phyloP scores from a whole-genome alignment of 2,797 vertebrate genomes.

The Clarias platycephalus region DNA sequence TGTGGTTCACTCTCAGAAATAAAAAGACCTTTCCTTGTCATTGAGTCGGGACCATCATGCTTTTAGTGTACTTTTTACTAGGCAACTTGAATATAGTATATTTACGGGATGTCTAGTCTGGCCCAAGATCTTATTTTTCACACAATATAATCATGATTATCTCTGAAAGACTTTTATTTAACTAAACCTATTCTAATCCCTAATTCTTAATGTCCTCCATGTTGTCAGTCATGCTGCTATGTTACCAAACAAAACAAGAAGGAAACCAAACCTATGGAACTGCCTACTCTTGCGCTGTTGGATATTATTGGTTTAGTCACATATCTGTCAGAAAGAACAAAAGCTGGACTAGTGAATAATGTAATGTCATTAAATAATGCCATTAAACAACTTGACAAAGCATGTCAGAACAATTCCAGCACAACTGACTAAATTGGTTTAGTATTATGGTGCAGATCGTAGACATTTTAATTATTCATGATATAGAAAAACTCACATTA shows the following conservation, averaged over 20 bases:
- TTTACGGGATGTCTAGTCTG: neutral
- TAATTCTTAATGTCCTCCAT: neutral
- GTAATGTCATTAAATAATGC: neutral
- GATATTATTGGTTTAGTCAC: neutral
- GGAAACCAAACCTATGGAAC: neutral
- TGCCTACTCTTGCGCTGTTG: neutral
- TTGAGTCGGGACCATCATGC: neutral
- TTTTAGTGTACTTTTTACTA: neutral
- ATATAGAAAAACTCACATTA: neutral
- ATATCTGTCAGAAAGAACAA: neutral
- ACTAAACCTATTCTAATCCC: neutral
- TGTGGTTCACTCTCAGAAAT: neutral
- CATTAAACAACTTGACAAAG: neutral
- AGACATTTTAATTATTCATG: neutral
- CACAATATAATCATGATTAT: neutral
- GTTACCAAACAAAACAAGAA: neutral
- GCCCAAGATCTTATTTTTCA: neutral
- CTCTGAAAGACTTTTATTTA: neutral
- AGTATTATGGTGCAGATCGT: neutral
- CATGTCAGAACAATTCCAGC: neutral
- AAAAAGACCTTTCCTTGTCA: neutral
- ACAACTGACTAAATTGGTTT: neutral
- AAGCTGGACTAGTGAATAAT: neutral
- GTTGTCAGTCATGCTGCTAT: neutral
- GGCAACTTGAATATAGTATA: neutral